Base-by-base conservation (phyloP, 2,113 vertebrate species). In the Myiagra hebetior region DNA sequence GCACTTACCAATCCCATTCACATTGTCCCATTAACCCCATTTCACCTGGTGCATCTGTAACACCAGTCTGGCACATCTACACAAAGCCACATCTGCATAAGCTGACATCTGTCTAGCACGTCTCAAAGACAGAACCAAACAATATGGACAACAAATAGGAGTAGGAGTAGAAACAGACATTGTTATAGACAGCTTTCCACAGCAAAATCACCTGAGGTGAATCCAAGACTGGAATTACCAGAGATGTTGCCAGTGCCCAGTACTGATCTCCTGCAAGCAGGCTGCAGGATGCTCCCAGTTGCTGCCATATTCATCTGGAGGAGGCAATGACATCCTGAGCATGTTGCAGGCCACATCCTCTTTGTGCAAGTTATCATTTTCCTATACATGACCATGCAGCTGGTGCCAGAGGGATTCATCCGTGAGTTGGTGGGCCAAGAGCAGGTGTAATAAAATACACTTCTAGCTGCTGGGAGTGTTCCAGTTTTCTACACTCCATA, bases 391-490 rank as follows among this genome's bases (percentile, higher is more conserved):
- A 17, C 17, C 16, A 18, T 10, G 33, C 28, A 90, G 20, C 41
- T 74, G n/a, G 30, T 62, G 42, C n/a, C 68, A 76, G 79, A 72
- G 8, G 37, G 23, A 24, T 69, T 68, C 0, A 0, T 18, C 9
- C 0, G 12, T 33, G n/a, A 56, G 50, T 4, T 46, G 26, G 19
- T 80, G 26, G 31, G 24, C 46, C 9, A 74, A 49, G 47, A 91
- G 20, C 33, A 57, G 12, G 28, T 19, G 17, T 11, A 69, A 59
- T 41, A 44, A 93, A 93, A 88, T 33, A 35, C 11, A 30, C 4
- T 67, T 47, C 18, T 49, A 64, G 73, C 20, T 53, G 17, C 13
- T 41, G 31, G 24, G 14, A 78, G 72, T 6, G 14, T 49, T 89
- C 6, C 2, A 21, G 46, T 94, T 80, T 60, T 22, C 46, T 82